Conservation (phyloP, 2,797 vertebrate species). For the Crocodylus rhombifer region DNA sequence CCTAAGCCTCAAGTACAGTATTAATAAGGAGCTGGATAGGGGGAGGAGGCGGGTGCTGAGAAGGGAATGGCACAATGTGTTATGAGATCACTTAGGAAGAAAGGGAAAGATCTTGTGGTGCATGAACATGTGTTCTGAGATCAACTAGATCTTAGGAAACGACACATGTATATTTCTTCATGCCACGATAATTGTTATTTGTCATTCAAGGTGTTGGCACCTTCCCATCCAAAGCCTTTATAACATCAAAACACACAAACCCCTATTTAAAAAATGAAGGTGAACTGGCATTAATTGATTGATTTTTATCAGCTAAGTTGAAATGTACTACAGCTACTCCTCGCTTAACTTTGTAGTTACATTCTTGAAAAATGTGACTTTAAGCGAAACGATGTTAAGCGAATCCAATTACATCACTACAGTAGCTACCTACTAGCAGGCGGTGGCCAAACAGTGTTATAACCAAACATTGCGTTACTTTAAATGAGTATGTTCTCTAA, state of each 20-base stretch:
- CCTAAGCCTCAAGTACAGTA: neutral
- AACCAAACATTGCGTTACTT: no score
- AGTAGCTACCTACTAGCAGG: no score
- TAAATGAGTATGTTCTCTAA: no score
- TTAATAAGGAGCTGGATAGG: neutral
- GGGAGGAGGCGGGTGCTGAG: neutral
- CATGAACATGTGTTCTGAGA: no score
- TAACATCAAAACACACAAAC: neutral
- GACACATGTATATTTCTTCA: no score
- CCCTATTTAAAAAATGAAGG: neutral
- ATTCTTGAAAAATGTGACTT: no score
- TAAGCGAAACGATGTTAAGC: no score
- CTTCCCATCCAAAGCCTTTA: neutral
- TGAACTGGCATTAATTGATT: neutral
- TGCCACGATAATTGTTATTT: neutral
- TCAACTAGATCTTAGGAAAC: no score
- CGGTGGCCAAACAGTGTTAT: no score
- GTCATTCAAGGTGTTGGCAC: neutral
- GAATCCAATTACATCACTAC: no score
- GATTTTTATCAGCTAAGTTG: conserved; percentile 4
- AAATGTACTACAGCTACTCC: neutral
- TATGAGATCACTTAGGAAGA: neutral
- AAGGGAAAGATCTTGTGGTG: neutral
- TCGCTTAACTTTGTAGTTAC: no score
- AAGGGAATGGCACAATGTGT: neutral